phyloP scores from a whole-genome alignment of 2,797 vertebrate genomes.

The Melanotaenia nigrans region DNA sequence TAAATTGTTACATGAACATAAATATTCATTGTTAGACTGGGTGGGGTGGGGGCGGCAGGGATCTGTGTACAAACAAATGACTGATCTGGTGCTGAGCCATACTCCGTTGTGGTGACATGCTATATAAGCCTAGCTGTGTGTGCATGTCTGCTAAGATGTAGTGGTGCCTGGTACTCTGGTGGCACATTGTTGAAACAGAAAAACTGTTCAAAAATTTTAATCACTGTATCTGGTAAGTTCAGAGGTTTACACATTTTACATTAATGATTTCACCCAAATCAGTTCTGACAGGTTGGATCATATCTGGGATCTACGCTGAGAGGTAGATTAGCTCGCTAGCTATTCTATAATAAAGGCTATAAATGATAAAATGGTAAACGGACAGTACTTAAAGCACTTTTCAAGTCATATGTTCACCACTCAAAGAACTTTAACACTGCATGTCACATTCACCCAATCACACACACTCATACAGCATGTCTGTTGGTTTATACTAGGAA shows the following conservation, averaged over 20 bases:
- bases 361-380: neutral
- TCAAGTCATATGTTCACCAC: too few species aligned
- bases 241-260: neutral
- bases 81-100: slow-evolving; percentile 12
- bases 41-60: neutral
- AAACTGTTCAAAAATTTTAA: neutral
- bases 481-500: too few species aligned
- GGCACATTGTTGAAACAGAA: slow-evolving; percentile 29
- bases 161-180: slow-evolving; percentile 36
- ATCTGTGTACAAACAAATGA: slow-evolving; percentile 11
- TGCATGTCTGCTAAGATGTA: slow-evolving; percentile 15
- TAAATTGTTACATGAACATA: neutral
- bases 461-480: too few species aligned
- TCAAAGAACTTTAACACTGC: too few species aligned
- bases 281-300: too few species aligned
- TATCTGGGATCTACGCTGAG: neutral
- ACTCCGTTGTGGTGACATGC: slow-evolving; percentile 10
- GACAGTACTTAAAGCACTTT: too few species aligned
- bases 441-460: too few species aligned
- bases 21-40: neutral
- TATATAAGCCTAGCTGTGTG: slow-evolving; percentile 34
- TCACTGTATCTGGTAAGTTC: neutral
- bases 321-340: neutral
- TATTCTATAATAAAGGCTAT: neutral
- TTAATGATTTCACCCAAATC: neutral